These are phyloP conservation scores for Prionchulus punctatus DNA, from an alignment of 2,888 invertebrate species.

Conservation along the genomic window DNA sequence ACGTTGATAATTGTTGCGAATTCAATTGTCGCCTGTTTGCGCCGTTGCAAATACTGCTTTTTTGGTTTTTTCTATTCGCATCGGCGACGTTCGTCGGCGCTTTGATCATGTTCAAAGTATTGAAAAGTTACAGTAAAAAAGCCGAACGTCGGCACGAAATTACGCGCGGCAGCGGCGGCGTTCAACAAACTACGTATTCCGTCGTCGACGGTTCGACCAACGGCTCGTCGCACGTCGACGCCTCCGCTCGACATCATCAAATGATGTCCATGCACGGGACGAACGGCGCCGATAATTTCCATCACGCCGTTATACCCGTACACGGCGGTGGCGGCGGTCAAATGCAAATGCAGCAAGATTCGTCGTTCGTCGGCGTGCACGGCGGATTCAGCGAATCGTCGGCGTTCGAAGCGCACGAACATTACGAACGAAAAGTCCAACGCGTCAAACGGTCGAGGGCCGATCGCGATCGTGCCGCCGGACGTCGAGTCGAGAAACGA, in stretches of 20 bases:
- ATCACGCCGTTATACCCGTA: constrained; percentile 28
- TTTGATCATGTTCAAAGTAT: constrained; percentile 39
- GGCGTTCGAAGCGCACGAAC: constrained; percentile 28
- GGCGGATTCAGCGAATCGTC: constrained; percentile 27
- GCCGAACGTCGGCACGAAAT: constrained; percentile 26
- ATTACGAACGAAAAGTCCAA: constrained; percentile 29
- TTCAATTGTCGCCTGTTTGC: too few species aligned
- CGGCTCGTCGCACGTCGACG: neutral
- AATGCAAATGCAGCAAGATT: neutral
- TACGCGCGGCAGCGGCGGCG: constrained; percentile 12
- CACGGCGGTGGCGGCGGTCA: constrained; percentile 32
- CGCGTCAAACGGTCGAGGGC: constrained; percentile 13
- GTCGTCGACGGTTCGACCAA: too few species aligned
- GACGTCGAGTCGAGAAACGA: neutral
- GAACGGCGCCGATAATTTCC: neutral
- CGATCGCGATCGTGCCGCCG: constrained; percentile 3
- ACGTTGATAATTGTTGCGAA: too few species aligned
- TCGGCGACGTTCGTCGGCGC: neutral
- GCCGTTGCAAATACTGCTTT: too few species aligned
- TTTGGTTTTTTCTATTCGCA: neutral
- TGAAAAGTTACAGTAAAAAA: constrained; percentile 44
- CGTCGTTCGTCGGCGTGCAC: neutral
- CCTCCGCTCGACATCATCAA: neutral
- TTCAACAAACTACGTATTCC: too few species aligned
- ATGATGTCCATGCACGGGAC: neutral